Conservation (phyloP, 2,888 invertebrate genomes). For the Phaonia tiefii region DNA sequence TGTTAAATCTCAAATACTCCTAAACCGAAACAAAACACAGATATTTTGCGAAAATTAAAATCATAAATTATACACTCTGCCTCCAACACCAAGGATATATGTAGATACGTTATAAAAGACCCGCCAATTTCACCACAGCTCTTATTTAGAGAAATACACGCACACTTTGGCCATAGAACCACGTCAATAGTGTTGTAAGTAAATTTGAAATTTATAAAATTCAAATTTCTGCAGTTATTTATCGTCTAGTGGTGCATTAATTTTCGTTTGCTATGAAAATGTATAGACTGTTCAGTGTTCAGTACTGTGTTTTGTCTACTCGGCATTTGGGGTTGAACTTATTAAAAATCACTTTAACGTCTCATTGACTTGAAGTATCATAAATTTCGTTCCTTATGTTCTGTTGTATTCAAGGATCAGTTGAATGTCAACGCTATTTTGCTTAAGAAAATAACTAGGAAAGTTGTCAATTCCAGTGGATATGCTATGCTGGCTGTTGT, state of each 20-base stretch:
- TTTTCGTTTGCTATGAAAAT: no score
- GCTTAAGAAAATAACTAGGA: no score
- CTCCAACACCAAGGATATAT: background rate
- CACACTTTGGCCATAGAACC: background rate
- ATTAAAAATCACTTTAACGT: constrained; percentile 31
- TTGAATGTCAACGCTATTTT: no score
- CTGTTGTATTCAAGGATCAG: no score
- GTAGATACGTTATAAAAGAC: background rate
- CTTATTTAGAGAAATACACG: no score
- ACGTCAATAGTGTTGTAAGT: background rate
- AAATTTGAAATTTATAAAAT: background rate
- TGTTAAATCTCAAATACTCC: no score
- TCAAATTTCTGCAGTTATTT: background rate
- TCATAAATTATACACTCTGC: constrained; percentile 15
- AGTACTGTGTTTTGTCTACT: no score
- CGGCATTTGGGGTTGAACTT: background rate
- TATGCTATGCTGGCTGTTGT: no score
- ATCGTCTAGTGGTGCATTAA: background rate
- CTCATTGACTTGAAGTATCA: constrained; percentile 23
- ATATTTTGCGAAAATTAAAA: constrained; percentile 30
- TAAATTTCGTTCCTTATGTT: constrained; percentile 34
- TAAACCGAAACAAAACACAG: background rate
- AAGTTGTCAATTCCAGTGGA: background rate
- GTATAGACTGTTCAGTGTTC: no score
- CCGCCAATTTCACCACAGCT: no score